phyloP scores from a whole-genome alignment of 1,140 invertebrate species.

The Rhopalosiphum padi region DNA sequence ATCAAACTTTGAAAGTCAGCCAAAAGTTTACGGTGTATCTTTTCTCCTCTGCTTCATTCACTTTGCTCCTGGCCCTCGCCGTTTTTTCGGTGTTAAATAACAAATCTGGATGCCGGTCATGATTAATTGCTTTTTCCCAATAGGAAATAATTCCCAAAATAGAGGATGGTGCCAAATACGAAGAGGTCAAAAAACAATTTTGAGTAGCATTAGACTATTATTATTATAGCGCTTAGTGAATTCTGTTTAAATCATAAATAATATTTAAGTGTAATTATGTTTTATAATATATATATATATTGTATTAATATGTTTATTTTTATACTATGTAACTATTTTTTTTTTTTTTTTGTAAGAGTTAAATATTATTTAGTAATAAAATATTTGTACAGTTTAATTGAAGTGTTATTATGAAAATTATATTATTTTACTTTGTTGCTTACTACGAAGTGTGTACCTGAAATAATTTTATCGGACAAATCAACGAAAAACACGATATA shows the following conservation, averaged over 20 bases:
- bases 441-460: not conserved
- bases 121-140: slow-evolving; percentile 34
- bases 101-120: slow-evolving; percentile 42
- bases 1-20: slow-evolving; percentile 47
- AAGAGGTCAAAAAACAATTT: slow-evolving; percentile 25
- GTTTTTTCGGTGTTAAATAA: slow-evolving; percentile 42
- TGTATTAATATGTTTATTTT: slow-evolving; percentile 23
- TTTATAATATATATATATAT: slow-evolving; percentile 33
- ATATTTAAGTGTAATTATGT: slow-evolving; percentile 45
- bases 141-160: slow-evolving; percentile 15
- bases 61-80: not conserved
- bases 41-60: not conserved
- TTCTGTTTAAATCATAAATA: slow-evolving; percentile 40
- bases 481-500: not conserved
- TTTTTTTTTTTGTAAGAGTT: not conserved
- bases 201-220: not conserved
- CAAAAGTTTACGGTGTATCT: slow-evolving; percentile 41
- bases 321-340: slow-evolving; percentile 12
- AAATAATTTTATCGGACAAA: not conserved
- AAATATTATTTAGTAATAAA: slow-evolving; percentile 40
- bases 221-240: not conserved
- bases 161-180: slow-evolving; percentile 30
- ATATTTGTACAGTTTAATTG: slow-evolving; percentile 44
- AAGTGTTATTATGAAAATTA: not conserved
- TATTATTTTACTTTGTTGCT: not conserved